Base-by-base conservation (phyloP, 2,113 vertebrate species). In the Propithecus coquereli region DNA sequence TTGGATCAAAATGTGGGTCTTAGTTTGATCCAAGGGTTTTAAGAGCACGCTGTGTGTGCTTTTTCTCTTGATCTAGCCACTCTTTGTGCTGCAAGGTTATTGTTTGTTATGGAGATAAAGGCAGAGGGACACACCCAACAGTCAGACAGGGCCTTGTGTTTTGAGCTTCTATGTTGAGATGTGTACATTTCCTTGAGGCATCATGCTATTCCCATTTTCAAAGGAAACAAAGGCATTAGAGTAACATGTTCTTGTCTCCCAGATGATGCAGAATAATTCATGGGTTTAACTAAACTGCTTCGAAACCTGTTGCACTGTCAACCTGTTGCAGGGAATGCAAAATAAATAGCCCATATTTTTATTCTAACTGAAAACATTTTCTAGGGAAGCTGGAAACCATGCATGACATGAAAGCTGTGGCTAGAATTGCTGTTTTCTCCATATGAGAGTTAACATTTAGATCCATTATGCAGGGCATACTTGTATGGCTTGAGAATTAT, bases 221-320 rank as follows among this genome's bases (percentile, higher is more conserved):
- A 73, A 95, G 79, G 54, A 95, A 89, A 73, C 63, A 80, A 80
- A 94, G 97, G 66, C 76, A 47, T 40, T 63, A 76, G n/a, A 27
- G 79, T 71, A 76, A 79, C 27, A 57, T 52, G n/a, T 73, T 45
- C 34, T 89, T 59, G 59, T 43, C 73, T 96, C 66, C 71, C 43
- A 88, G 70, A n/a, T 74, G 77, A 68, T 79, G 54, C 14, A 71
- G 52, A 96, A 92, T 90, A 95, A 97, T 96, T 93, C 40, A 89
- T 89, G 25, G 52, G 59, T 94, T 96, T 91, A 96, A 63, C 94
- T 96, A 92, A 94, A 89, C 17, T 70, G 30, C 7, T 83, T 81
- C 52, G 43, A 87, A 66, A 84, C 63, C 80, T 96, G 45, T 92
- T 94, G 73, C 70, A 61, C 20, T 52, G 40, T 86, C 57, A 83